phyloP scores from a whole-genome alignment of 2,888 invertebrate species.

The Patella caerulea region DNA sequence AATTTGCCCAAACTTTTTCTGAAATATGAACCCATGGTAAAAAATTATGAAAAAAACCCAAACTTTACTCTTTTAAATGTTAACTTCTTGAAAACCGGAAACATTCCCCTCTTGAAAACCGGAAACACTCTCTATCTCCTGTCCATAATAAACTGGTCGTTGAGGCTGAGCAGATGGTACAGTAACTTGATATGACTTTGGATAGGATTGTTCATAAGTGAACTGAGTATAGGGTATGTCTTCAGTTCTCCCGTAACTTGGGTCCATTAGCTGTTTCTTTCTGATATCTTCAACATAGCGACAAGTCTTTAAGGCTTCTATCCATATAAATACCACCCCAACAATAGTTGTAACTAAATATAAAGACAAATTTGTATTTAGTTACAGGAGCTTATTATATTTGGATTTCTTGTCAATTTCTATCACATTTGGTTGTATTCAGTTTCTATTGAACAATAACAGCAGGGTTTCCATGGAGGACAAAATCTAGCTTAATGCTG shows the following conservation, averaged over 20 bases:
- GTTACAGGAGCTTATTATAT: neutral
- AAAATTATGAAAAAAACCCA: too few relatives aligned
- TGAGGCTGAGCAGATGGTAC: neutral
- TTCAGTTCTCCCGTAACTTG: neutral
- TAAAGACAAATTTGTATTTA: neutral
- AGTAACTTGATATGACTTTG: neutral
- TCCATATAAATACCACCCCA: constrained; percentile 29
- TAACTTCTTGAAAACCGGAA: too few relatives aligned
- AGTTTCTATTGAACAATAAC: too few relatives aligned
- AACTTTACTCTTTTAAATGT: too few relatives aligned
- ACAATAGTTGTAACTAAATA: constrained; percentile 11
- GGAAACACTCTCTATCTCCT: too few relatives aligned
- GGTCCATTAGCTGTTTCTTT: constrained; percentile 29
- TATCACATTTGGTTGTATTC: too few relatives aligned
- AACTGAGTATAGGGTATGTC: neutral
- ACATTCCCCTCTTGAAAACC: too few relatives aligned
- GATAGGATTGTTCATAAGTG: neutral
- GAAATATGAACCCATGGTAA: too few relatives aligned
- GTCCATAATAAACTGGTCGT: neutral
- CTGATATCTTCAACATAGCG: constrained; percentile 30
- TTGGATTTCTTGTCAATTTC: too few relatives aligned
- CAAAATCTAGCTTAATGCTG: too few relatives aligned
- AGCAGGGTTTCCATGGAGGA: too few relatives aligned
- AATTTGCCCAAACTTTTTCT: too few relatives aligned
- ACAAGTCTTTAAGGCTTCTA: constrained; percentile 31